phyloP scores from a whole-genome alignment of 2,888 invertebrate genomes.

The Dinocampus coccinellae region DNA sequence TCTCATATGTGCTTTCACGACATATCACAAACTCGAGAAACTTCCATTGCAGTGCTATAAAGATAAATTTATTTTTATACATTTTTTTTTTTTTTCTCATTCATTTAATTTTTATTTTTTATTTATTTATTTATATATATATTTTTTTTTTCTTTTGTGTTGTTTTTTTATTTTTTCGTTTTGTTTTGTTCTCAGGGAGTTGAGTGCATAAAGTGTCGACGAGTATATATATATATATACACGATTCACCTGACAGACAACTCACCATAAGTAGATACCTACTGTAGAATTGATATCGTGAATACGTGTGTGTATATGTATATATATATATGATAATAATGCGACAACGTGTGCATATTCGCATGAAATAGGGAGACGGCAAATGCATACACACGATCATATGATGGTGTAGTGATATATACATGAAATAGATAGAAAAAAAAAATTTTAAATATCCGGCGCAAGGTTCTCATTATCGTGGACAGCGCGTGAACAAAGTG shows the following conservation, averaged over 20 bases:
- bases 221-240: background rate
- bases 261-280: too few species aligned
- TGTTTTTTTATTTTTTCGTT: background rate
- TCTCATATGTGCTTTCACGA: constrained; percentile 55
- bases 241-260: too few species aligned
- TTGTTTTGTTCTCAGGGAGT: constrained; percentile 33
- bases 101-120: constrained; percentile 11
- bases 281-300: background rate
- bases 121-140: constrained; percentile 1
- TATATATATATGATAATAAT: constrained; percentile 35
- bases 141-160: constrained; percentile 6
- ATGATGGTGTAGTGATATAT: background rate
- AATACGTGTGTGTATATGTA: constrained; percentile 5
- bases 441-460: constrained; percentile 31
- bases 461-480: constrained; percentile 40
- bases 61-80: constrained; percentile 44
- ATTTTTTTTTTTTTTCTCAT: constrained; percentile 25
- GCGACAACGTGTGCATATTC: constrained; percentile 11
- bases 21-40: constrained; percentile 44
- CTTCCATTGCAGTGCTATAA: constrained; percentile 49
- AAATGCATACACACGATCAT: background rate
- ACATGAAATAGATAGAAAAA: background rate
- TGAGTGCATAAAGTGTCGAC: constrained; percentile 48
- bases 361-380: background rate
- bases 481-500: constrained; percentile 28